Base-by-base conservation (phyloP, 2,888 invertebrate species). In the Clivina fossor region DNA sequence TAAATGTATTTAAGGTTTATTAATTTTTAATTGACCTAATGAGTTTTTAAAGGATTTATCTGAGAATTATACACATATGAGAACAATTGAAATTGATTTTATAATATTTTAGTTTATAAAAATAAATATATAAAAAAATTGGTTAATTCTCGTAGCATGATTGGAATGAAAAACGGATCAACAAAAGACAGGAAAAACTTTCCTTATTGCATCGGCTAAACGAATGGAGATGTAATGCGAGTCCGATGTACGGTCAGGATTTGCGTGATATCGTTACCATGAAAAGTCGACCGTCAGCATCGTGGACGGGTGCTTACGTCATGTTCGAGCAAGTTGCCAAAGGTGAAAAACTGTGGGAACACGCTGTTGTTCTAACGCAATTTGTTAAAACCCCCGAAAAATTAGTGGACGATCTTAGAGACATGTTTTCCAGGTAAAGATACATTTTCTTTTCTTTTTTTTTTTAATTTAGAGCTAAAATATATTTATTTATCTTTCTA, bases 221-320 rank as follows among this genome's bases (percentile, higher is more conserved):
- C 75, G 83, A 84, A 65, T 79, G 82, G 37, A 83, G 90, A 65
- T 90, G 91, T 74, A 84, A 85, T 66, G 86, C 86, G 0, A 83
- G 86, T 69, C 93, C 93, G 53, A 81, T 94, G 57, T 93, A 88
- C 71, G 94, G 94, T 24, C 80, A 82, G 54, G 94, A 94, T 77
- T 80, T 93, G 66, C 83, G 90, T 58, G 80, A 82, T 56, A 82
- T 86, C 7, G 82, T 66, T 69, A 79, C 66, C 72, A 77, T 64
- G 70, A 72, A 47, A 74, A 74, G 48, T 66, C 70, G 24, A 28
- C 11, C 24, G 22, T 37, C 26, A 19, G 43, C 32, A 4, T 32
- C 41, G 7, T 55, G 55, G 55, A 55, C 47, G 79, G 79, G 78
- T 70, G 72, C 20, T 68, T 79, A 7, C 71, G 71, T 57, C 76